Conservation (phyloP, 2,113 vertebrate genomes). For the Istiophorus platypterus region DNA sequence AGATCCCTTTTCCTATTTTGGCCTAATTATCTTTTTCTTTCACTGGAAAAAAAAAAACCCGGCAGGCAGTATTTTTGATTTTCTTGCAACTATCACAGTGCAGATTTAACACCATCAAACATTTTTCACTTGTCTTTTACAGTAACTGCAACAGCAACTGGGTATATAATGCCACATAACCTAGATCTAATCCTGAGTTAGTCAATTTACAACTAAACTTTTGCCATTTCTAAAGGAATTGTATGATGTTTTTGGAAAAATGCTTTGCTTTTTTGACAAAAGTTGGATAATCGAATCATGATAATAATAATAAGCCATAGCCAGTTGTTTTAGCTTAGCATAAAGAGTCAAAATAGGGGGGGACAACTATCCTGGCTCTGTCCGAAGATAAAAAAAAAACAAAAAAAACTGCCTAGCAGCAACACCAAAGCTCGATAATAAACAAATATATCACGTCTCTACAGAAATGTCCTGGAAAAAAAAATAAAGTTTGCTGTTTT, state of each 20-base stretch:
- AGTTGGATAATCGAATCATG: neutral
- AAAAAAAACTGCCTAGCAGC: no score
- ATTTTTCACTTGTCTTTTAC: constrained; percentile 6
- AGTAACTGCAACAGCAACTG: neutral
- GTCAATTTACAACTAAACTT: neutral
- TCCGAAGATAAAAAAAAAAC: no score
- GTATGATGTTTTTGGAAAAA: neutral
- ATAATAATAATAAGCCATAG: neutral
- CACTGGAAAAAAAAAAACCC: constrained; percentile 31
- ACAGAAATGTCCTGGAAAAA: no score
- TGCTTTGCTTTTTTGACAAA: neutral
- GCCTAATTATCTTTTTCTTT: constrained; percentile 44
- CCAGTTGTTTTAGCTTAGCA: neutral
- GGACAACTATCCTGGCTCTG: neutral
- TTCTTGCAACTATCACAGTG: neutral
- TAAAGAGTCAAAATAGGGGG: neutral
- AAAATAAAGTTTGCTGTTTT: no score
- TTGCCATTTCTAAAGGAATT: neutral
- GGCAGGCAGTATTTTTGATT: neutral
- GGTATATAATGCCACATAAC: neutral
- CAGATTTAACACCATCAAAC: neutral
- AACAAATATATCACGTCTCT: no score
- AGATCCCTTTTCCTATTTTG: constrained; percentile 11
- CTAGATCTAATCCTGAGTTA: neutral
- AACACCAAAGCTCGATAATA: no score